Evolutionary conservation across 2,113 vertebrate species (phyloP).

Genomic region (Microtus pennsylvanicus): DNA sequence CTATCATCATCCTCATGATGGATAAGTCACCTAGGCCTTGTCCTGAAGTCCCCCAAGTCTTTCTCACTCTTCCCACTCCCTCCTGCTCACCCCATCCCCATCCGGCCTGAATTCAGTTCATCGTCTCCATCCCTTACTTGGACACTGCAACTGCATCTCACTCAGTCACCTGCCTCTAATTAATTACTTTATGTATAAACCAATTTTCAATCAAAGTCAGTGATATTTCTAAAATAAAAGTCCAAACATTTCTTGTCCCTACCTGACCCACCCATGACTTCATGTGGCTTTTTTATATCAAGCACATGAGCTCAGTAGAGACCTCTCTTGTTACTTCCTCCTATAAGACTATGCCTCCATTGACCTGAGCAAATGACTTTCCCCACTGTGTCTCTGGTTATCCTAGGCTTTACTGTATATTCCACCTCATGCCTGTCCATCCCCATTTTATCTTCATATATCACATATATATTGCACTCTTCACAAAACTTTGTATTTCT

Average conservation of each 20-base stretch:
- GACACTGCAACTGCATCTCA: not conserved
- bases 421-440: not conserved
- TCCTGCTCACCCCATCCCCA: not conserved
- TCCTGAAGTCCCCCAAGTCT: too few relatives aligned
- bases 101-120: not conserved
- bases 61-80: not conserved
- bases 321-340: not conserved
- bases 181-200: not conserved
- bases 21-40: not conserved
- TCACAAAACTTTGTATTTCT: not conserved
- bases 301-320: too few relatives aligned
- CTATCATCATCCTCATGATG: not conserved
- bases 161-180: not conserved
- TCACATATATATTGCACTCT: not conserved
- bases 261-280: not conserved
- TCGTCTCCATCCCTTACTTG: not conserved
- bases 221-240: constrained; percentile 29
- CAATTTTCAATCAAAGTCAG: not conserved
- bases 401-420: not conserved
- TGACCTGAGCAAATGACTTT: not conserved
- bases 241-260: not conserved
- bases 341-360: not conserved
- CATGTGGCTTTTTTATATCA: too few relatives aligned
- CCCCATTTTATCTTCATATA: not conserved
- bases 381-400: not conserved